These are phyloP conservation scores for Ichneumoninae sp. DNA, from an alignment of 2,888 invertebrate species.

Conservation along the genomic window DNA sequence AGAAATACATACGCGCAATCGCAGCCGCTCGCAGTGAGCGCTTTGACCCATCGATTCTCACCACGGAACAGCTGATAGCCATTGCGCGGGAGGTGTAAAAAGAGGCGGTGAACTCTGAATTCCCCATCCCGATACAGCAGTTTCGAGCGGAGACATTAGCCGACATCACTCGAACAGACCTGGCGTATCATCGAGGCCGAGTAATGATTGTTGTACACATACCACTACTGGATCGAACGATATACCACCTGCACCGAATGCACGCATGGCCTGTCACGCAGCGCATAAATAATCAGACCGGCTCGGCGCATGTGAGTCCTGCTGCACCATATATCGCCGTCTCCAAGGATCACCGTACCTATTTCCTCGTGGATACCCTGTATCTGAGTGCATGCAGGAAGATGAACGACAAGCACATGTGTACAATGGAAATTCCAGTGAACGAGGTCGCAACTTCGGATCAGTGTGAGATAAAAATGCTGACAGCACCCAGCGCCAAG, in stretches of 20 bases:
- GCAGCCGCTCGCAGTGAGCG: not conserved
- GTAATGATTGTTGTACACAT: slow-evolving; percentile 11
- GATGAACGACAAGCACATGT: not conserved
- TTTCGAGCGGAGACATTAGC: not conserved
- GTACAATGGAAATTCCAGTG: not conserved
- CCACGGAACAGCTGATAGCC: not conserved
- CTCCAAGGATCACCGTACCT: not conserved
- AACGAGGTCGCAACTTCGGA: too few relatives aligned
- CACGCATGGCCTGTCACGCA: not conserved
- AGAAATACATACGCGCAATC: not conserved
- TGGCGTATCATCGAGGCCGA: slow-evolving; percentile 5
- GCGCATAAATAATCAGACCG: not conserved
- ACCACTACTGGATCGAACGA: not conserved
- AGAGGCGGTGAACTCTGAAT: not conserved
- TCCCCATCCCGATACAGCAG: not conserved
- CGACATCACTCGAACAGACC: not conserved
- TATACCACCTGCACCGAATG: slow-evolving; percentile 4
- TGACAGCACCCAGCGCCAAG: not conserved
- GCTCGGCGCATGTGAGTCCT: not conserved
- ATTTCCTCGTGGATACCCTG: not conserved
- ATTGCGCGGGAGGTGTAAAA: not conserved
- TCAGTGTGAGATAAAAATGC: slow-evolving; percentile 3
- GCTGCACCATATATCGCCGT: not conserved
- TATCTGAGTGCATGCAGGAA: not conserved
- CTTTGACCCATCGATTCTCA: not conserved